phyloP scores from a whole-genome alignment of 2,113 vertebrate species.

The Alethe diademata region DNA sequence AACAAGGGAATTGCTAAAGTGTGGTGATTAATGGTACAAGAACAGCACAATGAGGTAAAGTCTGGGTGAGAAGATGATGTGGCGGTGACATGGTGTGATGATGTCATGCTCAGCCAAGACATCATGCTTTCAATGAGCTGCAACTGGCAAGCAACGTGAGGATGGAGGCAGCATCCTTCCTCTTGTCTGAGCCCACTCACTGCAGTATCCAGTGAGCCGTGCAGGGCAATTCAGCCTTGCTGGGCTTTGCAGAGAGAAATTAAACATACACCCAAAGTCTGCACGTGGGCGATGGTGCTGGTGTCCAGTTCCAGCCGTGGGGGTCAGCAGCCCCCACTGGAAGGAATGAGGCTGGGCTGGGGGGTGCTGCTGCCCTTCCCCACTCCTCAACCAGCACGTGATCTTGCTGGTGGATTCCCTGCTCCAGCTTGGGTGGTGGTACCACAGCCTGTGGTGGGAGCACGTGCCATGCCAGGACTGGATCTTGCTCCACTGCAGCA shows the following conservation, averaged over 20 bases:
- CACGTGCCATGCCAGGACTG: fast-evolving
- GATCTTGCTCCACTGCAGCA: neutral
- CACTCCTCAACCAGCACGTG: fast-evolving
- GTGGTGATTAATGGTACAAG: neutral
- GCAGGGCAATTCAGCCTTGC: neutral
- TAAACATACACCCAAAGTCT: neutral
- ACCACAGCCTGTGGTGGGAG: neutral
- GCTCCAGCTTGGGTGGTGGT: neutral
- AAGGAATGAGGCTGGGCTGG: neutral
- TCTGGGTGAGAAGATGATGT: neutral
- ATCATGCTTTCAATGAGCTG: fast-evolving
- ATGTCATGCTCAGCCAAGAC: neutral
- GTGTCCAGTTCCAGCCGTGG: neutral
- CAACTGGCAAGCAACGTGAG: fast-evolving
- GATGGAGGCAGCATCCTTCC: neutral
- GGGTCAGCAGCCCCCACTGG: neutral
- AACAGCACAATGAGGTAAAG: neutral
- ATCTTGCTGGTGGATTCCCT: neutral
- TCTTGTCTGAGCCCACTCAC: conserved; percentile 46
- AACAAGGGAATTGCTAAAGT: neutral
- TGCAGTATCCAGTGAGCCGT: conserved; percentile 63
- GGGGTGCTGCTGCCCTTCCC: neutral
- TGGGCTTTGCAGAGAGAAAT: neutral
- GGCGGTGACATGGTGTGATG: fast-evolving
- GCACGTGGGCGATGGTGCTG: fast-evolving